These are phyloP conservation scores for Pogonus chalceus DNA, from an alignment of 1,140 invertebrate species.

Conservation along the genomic window DNA sequence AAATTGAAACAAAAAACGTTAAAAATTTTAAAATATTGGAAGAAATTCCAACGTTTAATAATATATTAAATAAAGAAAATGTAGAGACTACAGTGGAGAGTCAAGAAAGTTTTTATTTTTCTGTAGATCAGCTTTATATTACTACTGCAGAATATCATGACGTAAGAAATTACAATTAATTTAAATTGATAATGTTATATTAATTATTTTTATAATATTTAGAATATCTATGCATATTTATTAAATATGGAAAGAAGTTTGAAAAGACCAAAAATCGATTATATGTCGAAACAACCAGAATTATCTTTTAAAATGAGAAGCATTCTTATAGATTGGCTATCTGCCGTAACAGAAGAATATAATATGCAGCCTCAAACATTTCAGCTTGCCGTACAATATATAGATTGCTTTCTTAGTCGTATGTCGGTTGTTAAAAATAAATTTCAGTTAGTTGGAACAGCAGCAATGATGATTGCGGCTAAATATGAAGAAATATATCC, in stretches of 20 bases:
- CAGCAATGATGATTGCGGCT: slow-evolving; percentile 54
- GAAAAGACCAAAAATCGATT: slow-evolving; percentile 40
- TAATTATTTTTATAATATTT: neutral
- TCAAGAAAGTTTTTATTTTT: no score
- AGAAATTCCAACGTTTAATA: no score
- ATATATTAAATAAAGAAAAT: no score
- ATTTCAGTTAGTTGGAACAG: slow-evolving; percentile 58
- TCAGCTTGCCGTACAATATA: slow-evolving; percentile 51
- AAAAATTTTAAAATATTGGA: no score
- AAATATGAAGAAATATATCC: slow-evolving; percentile 62
- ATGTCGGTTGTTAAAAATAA: slow-evolving; percentile 54
- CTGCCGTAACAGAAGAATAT: slow-evolving; percentile 51
- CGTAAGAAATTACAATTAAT: neutral
- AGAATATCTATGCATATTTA: slow-evolving; percentile 24
- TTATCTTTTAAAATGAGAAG: slow-evolving; percentile 44
- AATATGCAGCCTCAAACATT: slow-evolving; percentile 45
- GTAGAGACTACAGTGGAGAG: no score
- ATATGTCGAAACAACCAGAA: slow-evolving; percentile 53
- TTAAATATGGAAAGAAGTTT: slow-evolving; percentile 15
- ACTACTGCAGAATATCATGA: no score
- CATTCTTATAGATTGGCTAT: slow-evolving; percentile 53
- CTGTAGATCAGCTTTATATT: no score
- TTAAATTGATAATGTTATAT: neutral
- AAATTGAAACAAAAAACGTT: no score
- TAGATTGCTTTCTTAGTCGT: slow-evolving; percentile 54